Percentiles rank a stretch among this genome's conserved stretches.
phyloP scores from a whole-genome alignment of 2,888 invertebrate genomes.

The Leucoma salicis region DNA sequence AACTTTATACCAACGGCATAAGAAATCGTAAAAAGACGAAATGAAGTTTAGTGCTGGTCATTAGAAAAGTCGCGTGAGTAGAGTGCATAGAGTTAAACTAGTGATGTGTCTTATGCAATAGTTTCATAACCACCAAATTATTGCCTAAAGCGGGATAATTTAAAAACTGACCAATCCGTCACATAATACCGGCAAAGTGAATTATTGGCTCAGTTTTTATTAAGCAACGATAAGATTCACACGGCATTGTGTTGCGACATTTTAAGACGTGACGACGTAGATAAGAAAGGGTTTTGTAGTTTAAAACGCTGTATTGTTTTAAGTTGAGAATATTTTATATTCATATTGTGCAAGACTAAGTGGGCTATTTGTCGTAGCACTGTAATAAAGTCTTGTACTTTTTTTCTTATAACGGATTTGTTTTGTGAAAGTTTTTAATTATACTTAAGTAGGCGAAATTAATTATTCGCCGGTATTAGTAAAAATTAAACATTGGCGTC shows the following conservation, averaged over 20 bases:
- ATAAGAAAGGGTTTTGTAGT: conserved; percentile 72
- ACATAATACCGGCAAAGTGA: conserved; percentile 63
- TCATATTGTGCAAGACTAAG: conserved; percentile 47
- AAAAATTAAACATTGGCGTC: neutral
- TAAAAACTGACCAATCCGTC: conserved; percentile 64
- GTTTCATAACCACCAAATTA: conserved; percentile 62
- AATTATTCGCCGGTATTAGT: conserved; percentile 1
- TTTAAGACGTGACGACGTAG: conserved; percentile 58
- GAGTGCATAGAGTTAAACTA: conserved; percentile 43
- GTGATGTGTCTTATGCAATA: conserved; percentile 61
- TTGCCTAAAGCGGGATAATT: conserved; percentile 69
- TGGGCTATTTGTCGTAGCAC: conserved; percentile 35
- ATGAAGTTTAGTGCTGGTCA: conserved; percentile 21
- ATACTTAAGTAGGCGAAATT: conserved; percentile 4
- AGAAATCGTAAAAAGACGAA: conserved; percentile 15
- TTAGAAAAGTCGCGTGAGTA: conserved; percentile 59
- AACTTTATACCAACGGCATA: conserved; percentile 11
- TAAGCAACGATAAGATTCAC: conserved; percentile 62
- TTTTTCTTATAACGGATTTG: conserved; percentile 21
- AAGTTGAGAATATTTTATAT: conserved; percentile 59
- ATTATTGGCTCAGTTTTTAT: conserved; percentile 58
- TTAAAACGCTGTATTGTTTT: conserved; percentile 72
- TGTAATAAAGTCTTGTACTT: conserved; percentile 30
- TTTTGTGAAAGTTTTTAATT: conserved; percentile 19
- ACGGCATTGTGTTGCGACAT: conserved; percentile 71